Evolutionary conservation across 2,888 invertebrate species (phyloP).

Genomic region (Taenaris catops): DNA sequence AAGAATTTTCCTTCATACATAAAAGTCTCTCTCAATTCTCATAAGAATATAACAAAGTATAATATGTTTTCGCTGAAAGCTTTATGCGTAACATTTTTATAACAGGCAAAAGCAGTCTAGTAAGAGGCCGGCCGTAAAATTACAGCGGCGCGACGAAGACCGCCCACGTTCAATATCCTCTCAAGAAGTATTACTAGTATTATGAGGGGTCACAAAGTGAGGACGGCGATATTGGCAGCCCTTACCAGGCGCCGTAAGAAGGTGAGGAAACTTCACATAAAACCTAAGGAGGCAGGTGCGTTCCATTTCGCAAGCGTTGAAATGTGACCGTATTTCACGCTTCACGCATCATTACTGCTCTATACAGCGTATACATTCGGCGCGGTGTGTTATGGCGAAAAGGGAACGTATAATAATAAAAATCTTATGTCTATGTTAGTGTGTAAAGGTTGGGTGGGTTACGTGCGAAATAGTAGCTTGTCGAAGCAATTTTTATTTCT

Average conservation of each 20-base stretch:
- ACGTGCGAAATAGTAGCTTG: conserved; percentile 25
- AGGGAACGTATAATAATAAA: conserved; percentile 69
- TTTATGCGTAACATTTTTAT: conserved; percentile 12
- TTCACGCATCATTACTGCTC: conserved; percentile 64
- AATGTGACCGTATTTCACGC: conserved; percentile 75
- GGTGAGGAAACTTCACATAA: conserved; percentile 77
- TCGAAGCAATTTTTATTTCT: background rate
- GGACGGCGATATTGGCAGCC: conserved; percentile 73
- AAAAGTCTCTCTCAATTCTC: no score
- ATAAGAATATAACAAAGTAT: conserved; percentile 17
- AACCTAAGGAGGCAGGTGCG: conserved; percentile 78
- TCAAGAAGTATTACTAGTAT: conserved; percentile 74
- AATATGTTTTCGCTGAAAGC: conserved; percentile 14
- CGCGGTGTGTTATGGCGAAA: conserved; percentile 51
- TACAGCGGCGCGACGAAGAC: conserved; percentile 46
- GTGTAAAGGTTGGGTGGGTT: conserved; percentile 40
- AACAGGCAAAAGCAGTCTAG: conserved; percentile 12
- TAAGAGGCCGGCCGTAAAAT: conserved; percentile 51
- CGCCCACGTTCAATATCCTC: conserved; percentile 65
- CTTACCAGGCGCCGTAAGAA: conserved; percentile 64
- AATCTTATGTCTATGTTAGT: conserved; percentile 56
- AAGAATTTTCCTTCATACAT: no score
- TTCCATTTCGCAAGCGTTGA: conserved; percentile 71
- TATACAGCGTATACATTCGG: conserved; percentile 47
- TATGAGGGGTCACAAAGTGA: conserved; percentile 78